Percentiles rank a stretch among this genome's conserved stretches.
Evolutionary conservation across 2,113 vertebrate species (phyloP).

Genomic region (Tamias sibiricus): DNA sequence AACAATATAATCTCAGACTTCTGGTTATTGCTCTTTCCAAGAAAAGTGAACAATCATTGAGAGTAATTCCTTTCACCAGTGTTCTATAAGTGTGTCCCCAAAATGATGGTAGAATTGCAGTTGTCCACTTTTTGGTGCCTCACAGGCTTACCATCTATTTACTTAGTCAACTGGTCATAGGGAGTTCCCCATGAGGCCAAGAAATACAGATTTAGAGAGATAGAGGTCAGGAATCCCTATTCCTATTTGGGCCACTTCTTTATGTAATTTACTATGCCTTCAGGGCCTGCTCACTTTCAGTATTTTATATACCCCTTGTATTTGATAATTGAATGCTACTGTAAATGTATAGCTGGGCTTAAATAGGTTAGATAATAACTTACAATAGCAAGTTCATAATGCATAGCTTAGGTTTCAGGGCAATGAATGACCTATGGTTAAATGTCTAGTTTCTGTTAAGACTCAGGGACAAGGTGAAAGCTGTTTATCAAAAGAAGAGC

Average conservation of each 20-base stretch:
- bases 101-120: accelerated
- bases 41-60: not conserved
- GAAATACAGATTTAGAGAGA: not conserved
- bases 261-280: not conserved
- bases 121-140: not conserved
- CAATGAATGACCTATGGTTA: not conserved
- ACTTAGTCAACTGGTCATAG: not conserved
- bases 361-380: not conserved
- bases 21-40: not conserved
- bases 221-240: not conserved
- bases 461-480: not conserved
- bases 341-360: not conserved
- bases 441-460: not conserved
- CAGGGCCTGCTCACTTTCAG: not conserved
- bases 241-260: not conserved
- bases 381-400: not conserved
- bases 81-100: not conserved
- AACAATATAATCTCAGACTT: not conserved
- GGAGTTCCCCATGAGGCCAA: not conserved
- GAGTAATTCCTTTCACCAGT: not conserved
- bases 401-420: not conserved
- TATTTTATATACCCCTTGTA: not conserved
- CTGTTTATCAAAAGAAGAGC: not conserved
- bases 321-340: not conserved
- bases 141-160: not conserved